Evolutionary conservation across 2,113 vertebrate species (phyloP).

Genomic region (Sapayoa aenigma): DNA sequence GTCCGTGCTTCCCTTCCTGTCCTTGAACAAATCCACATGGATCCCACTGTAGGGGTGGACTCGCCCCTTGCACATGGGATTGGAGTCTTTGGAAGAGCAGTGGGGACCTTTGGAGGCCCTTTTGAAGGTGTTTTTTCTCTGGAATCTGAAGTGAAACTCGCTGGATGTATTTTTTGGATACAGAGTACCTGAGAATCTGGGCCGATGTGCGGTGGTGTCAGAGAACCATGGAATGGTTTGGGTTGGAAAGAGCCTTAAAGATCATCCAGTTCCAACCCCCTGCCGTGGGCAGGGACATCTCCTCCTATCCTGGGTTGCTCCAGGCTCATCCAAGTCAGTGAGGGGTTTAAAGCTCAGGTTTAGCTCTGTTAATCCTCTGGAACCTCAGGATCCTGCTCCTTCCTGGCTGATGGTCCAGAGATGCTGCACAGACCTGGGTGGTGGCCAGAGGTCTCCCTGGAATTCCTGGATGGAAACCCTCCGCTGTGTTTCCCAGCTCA

Average conservation of each 20-base stretch:
- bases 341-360: neutral
- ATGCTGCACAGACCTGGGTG: no score
- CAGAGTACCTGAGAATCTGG: rapidly evolving
- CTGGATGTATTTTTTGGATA: neutral
- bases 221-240: neutral
- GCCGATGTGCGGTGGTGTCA: neutral
- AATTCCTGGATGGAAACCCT: neutral
- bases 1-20: rapidly evolving
- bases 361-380: neutral
- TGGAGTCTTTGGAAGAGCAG: neutral
- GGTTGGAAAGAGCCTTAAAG: neutral
- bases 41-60: neutral
- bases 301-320: neutral
- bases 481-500: neutral
- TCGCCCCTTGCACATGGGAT: rapidly evolving
- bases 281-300: neutral
- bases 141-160: neutral
- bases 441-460: neutral
- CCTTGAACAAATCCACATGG: rapidly evolving
- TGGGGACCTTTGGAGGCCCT: neutral
- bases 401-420: neutral
- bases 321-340: neutral
- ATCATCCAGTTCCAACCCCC: neutral
- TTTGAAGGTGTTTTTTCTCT: neutral
- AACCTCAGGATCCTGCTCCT: neutral